Evolutionary conservation across 2,888 invertebrate genomes (phyloP).

Genomic region (Phalera bucephala): DNA sequence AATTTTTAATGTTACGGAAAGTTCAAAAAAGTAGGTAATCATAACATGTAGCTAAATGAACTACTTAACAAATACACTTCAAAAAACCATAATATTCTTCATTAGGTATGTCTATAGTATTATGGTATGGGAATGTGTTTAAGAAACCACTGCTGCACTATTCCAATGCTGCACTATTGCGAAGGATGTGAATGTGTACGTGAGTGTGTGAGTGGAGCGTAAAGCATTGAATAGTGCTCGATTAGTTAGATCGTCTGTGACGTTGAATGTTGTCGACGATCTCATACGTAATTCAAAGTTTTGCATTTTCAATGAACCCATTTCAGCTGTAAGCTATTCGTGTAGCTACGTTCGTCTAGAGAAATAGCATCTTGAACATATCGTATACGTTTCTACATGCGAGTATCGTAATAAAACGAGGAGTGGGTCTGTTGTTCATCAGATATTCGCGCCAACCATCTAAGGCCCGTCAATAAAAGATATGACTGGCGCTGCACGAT

Average conservation of each 20-base stretch:
- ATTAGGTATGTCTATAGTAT: no score
- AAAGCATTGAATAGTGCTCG: no score
- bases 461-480: slow-evolving; percentile 29
- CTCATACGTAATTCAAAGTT: background rate
- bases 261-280: background rate
- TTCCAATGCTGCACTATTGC: no score
- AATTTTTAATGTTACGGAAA: no score
- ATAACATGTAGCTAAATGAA: no score
- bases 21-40: no score
- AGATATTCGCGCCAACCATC: slow-evolving; percentile 21
- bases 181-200: no score
- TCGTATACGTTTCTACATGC: background rate
- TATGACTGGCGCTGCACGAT: slow-evolving; percentile 18
- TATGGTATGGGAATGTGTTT: no score
- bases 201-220: no score
- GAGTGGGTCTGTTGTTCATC: slow-evolving; percentile 18
- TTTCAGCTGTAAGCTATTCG: background rate
- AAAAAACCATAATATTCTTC: no score
- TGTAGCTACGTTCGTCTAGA: background rate
- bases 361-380: background rate
- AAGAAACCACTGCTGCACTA: no score
- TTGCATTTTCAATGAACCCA: background rate
- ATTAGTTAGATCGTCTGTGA: background rate
- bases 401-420: background rate
- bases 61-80: no score